These are phyloP conservation scores for Alsophila aescularia DNA, from an alignment of 2,888 invertebrate genomes.

Conservation along the genomic window DNA sequence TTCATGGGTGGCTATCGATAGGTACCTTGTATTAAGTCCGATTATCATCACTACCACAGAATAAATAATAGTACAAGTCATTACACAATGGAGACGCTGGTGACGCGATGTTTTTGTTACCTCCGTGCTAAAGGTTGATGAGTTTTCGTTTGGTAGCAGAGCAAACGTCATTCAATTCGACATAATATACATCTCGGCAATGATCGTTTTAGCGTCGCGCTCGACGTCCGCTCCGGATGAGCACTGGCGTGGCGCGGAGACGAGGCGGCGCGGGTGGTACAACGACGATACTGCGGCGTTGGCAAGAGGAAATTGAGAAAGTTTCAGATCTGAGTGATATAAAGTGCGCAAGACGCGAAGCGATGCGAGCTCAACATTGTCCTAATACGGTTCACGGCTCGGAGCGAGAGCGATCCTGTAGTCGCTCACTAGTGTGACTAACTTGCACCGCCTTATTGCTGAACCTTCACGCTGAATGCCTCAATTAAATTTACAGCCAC, in stretches of 20 bases:
- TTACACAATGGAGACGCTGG: no score
- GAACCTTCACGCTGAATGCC: neutral
- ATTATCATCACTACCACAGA: no score
- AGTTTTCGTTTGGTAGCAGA: no score
- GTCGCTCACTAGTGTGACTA: constrained; percentile 7
- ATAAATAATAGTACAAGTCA: no score
- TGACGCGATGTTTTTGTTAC: no score
- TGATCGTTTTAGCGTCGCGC: no score
- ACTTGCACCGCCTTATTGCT: constrained; percentile 17
- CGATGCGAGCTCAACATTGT: constrained; percentile 26
- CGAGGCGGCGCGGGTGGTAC: neutral
- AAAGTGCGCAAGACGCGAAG: constrained; percentile 8
- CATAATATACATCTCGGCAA: neutral
- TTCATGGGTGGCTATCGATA: no score
- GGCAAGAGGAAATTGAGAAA: constrained; percentile 39
- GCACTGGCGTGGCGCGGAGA: neutral
- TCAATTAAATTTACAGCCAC: constrained; percentile 6
- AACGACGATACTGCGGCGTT: no score
- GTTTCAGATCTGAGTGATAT: constrained; percentile 23
- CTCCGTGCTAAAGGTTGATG: no score
- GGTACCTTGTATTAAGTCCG: no score
- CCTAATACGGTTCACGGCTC: neutral
- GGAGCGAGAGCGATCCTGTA: constrained; percentile 10
- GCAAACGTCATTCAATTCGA: no score
- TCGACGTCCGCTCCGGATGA: no score